Evolutionary conservation across 2,888 invertebrate genomes (phyloP).

Genomic region (Crocallis elinguaria): DNA sequence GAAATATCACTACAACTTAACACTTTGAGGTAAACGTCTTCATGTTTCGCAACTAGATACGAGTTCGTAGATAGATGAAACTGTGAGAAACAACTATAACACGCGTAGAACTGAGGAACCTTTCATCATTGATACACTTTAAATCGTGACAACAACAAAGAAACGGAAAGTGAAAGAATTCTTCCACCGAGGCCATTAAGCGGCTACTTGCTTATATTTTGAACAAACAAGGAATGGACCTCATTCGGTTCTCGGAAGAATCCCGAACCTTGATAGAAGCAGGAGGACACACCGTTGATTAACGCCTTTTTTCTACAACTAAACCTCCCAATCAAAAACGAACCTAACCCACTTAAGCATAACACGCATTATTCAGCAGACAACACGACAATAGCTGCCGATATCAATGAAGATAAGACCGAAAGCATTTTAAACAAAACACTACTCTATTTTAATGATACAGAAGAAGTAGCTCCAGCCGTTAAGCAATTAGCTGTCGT

Average conservation of each 20-base stretch:
- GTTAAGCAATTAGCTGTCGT: constrained; percentile 40
- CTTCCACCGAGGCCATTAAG: constrained; percentile 65
- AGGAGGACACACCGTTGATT: constrained; percentile 72
- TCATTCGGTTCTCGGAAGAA: constrained; percentile 69
- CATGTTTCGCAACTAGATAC: constrained; percentile 16
- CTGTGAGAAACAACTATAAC: constrained; percentile 19
- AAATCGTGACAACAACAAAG: constrained; percentile 59
- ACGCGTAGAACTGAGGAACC: constrained; percentile 2
- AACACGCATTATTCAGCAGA: constrained; percentile 43
- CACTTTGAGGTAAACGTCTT: constrained; percentile 41
- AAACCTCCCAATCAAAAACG: constrained; percentile 43
- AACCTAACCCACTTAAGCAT: constrained; percentile 40
- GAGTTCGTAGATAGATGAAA: constrained; percentile 2
- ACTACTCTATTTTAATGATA: constrained; percentile 51
- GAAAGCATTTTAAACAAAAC: constrained; percentile 50
- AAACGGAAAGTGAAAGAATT: constrained; percentile 75
- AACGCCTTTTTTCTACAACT: constrained; percentile 60
- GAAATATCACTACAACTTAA: constrained; percentile 66
- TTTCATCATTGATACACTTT: constrained; percentile 47
- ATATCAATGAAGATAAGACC: constrained; percentile 61
- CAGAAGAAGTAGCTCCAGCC: constrained; percentile 44
- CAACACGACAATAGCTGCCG: constrained; percentile 37
- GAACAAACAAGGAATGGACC: constrained; percentile 63
- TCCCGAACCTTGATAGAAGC: constrained; percentile 65
- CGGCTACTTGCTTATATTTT: constrained; percentile 68